A percentile compares a stretch with the other conserved stretches of the same genome.
Evolutionary conservation across 2,888 invertebrate species (phyloP).

Genomic region (Drosophila vallismaia): DNA sequence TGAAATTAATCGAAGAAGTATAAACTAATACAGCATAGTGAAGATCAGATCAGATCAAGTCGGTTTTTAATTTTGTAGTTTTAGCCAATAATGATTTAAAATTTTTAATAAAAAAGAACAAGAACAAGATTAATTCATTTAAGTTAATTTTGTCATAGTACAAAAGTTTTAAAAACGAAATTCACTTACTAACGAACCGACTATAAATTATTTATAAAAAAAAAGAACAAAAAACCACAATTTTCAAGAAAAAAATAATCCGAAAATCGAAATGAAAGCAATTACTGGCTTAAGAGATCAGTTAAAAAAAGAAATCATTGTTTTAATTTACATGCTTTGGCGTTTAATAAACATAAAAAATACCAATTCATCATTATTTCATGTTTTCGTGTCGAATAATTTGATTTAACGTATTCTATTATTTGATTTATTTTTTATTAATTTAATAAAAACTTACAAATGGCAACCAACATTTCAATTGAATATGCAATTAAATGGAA

Average conservation of each 20-base stretch:
- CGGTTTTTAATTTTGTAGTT: constrained; percentile 12
- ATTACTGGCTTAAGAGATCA: constrained; percentile 30
- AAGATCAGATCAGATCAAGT: background rate
- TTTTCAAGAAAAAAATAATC: constrained; percentile 11
- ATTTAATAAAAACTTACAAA: constrained; percentile 62
- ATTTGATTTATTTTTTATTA: constrained; percentile 68
- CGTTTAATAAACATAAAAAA: constrained; percentile 34
- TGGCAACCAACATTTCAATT: constrained; percentile 43
- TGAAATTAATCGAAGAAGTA: constrained; percentile 5
- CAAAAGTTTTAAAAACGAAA: background rate
- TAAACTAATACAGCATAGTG: background rate
- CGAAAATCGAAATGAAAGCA: constrained; percentile 43
- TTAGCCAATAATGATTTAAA: background rate
- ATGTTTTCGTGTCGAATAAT: constrained; percentile 51
- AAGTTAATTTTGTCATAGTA: background rate
- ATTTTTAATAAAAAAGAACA: background rate
- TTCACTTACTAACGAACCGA: background rate
- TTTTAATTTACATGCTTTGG: constrained; percentile 38
- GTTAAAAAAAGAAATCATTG: constrained; percentile 27
- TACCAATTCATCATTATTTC: constrained; percentile 37
- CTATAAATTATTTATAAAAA: background rate
- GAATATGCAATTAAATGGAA: constrained; percentile 47
- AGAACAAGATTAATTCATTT: background rate
- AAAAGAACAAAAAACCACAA: constrained; percentile 9
- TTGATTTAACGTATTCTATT: constrained; percentile 67